A percentile compares a stretch with the other conserved stretches of the same genome.
Evolutionary conservation across 2,888 invertebrate genomes (phyloP).

Genomic region (Drosophila leonis): DNA sequence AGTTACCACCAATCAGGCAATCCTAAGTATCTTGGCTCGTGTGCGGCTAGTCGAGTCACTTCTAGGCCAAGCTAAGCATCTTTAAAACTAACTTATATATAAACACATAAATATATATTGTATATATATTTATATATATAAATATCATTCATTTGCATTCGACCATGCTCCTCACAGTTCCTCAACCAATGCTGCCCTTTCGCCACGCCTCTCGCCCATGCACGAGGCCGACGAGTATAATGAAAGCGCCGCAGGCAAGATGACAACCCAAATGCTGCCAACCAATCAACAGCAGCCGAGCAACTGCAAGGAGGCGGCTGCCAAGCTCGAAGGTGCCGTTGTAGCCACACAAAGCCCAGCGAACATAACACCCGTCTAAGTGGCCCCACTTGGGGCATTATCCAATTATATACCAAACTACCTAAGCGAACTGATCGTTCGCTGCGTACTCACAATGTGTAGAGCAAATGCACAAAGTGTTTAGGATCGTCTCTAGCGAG

Average conservation of each 20-base stretch:
- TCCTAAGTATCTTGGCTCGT: not conserved
- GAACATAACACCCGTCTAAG: conserved; percentile 78
- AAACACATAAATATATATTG: too few species aligned
- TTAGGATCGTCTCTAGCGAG: conserved; percentile 5
- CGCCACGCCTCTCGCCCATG: conserved; percentile 91
- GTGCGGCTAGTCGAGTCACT: conserved; percentile 36
- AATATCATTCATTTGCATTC: conserved; percentile 65
- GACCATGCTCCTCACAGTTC: conserved; percentile 66
- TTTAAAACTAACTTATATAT: not conserved
- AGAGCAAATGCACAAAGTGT: conserved; percentile 45
- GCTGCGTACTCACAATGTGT: conserved; percentile 18
- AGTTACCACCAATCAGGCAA: not conserved
- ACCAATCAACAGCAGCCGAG: conserved; percentile 35
- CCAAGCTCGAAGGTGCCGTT: conserved; percentile 57
- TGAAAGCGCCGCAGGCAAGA: conserved; percentile 47
- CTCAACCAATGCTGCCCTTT: conserved; percentile 63
- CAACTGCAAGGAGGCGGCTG: conserved; percentile 65
- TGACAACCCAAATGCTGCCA: conserved; percentile 25
- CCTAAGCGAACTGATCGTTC: conserved; percentile 12
- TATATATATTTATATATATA: conserved; percentile 26
- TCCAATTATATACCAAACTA: conserved; percentile 30
- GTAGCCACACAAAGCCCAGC: conserved; percentile 50
- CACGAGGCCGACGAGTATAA: conserved; percentile 91
- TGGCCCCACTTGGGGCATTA: not conserved
- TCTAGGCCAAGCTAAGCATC: conserved; percentile 10